Evolutionary conservation across 2,797 vertebrate species (phyloP).

Genomic region (Danio kyathit): DNA sequence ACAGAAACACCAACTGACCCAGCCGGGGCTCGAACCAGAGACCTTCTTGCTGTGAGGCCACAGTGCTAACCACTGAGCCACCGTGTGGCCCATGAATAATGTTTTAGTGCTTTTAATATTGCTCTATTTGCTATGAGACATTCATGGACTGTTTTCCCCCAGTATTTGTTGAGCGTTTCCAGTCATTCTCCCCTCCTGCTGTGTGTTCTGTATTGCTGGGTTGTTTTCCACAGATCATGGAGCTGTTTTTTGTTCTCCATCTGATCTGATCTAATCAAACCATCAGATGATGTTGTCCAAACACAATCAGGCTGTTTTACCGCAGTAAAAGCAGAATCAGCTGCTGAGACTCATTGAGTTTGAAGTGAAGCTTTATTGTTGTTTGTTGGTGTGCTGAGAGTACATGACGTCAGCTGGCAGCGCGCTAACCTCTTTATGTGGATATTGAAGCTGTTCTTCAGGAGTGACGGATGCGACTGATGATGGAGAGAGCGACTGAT

Average conservation of each 20-base stretch:
- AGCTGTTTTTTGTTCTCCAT: neutral
- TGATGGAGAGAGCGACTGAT: no score
- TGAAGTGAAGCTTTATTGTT: constrained; percentile 14
- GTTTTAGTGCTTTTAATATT: no score
- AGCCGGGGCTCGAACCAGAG: no score
- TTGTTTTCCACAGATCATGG: neutral
- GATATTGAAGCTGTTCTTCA: constrained; percentile 35
- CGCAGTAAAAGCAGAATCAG: constrained; percentile 1
- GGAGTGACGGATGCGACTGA: neutral
- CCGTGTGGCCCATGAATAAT: no score
- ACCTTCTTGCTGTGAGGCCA: no score
- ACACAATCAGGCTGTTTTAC: constrained; percentile 7
- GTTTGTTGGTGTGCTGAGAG: neutral
- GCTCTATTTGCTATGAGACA: no score
- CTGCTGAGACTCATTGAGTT: neutral
- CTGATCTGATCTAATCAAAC: constrained; percentile 4
- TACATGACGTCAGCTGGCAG: neutral
- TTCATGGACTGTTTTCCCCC: no score
- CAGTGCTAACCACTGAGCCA: no score
- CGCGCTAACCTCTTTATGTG: neutral
- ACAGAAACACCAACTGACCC: no score
- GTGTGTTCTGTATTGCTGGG: neutral
- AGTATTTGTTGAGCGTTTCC: no score
- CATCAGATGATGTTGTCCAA: neutral
- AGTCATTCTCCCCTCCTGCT: no score